Evolutionary conservation across 2,113 vertebrate genomes (phyloP), one percentile per base, ranked within the genome.

Genomic region (Empidonax alnorum): DNA sequence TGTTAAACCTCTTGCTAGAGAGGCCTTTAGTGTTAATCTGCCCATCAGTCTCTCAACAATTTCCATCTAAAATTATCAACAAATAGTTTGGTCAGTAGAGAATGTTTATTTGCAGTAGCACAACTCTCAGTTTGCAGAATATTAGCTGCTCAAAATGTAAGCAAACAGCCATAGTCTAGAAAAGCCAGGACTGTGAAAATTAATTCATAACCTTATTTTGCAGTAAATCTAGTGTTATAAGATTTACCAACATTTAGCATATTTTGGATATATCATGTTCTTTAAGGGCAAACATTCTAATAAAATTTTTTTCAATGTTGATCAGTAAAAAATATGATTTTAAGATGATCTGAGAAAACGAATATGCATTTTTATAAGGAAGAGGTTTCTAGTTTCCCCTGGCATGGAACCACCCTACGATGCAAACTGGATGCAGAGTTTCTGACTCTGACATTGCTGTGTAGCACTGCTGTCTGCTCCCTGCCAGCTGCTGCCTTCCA

Each of bases 21-120:
- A 90, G 90, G 80, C 78, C 75, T 90, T 92, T 83, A 33, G 87
- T 93, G 95, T 90, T 95, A 91, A 93, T 95, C 90, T 94, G 84
- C 73, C 83, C 82, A 92, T 96, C 94, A 94, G 65, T 58, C 83
- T 94, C 69, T 87, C 96, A 96, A 78, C 85, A 96, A 95, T 91
- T 95, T 49, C 39, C 31, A 55, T 84, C 90, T 95, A 94, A 97
- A 96, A 93, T 92, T 96, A 96, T 89, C 94, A 95, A 88, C 81
- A 96, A 95, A 93, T 95, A 81, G 80, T 87, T 95, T 83, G 94
- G 73, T 95, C 86, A 80, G 74, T 84, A 39, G 67, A 77, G 41
- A 96, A 74, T 89, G 65, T 90, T 95, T 94, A 80, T 91, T 93
- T 93, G 89, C 67, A 79, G 53, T 93, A 78, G 23, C 69, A 91